Evolutionary conservation across 2,797 vertebrate species (phyloP), one percentile per base, ranked within the genome.

Genomic region (Eremophila alpestris): DNA sequence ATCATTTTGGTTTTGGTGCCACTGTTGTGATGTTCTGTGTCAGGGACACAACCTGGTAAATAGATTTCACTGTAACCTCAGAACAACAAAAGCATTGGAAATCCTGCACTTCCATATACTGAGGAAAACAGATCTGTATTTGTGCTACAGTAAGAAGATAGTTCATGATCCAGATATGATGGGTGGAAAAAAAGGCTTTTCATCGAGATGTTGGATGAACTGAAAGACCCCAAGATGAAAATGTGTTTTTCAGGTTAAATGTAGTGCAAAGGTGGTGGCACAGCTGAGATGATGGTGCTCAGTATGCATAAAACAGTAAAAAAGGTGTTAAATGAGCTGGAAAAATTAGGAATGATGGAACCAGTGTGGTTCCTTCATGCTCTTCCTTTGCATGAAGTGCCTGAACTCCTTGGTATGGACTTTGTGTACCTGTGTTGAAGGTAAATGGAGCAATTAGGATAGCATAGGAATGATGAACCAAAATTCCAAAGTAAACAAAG

Each of bases 291-390:
- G 77, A 93, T 87, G 79, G 88, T 68, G 56, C 88, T 97, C 87
- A 75, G 17, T 85, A 76, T 87, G 68, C 55, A 78, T 91, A 58
- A 91, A 96, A 76, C 58, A 65, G 60, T 38, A 59, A 67, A 85
- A 93, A 83, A 94, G 32, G 26, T 82, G 87, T 83, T 82, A 94
- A 95, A 94, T 83, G 91, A 95, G 60, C 70, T 83, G 89, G 48
- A 83, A 90, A 90, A 90, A 94, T 89, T 64, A 82, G 79, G 77
- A 95, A 67, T 74, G 77, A 75, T 83, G 69, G 75, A 89, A 90
- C 63, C 51, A 65, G 67, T 30, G 12, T 77, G 69, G 52, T 69
- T 76, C 92, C 36, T 62, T 94, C 95, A 83, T 83, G 56, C 55
- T 95, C 78, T 63, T 95, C 30, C 55, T 86, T 87, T 18, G 5